Base-by-base conservation (phyloP, 2,113 vertebrate genomes). In the Engraulis encrasicolus region DNA sequence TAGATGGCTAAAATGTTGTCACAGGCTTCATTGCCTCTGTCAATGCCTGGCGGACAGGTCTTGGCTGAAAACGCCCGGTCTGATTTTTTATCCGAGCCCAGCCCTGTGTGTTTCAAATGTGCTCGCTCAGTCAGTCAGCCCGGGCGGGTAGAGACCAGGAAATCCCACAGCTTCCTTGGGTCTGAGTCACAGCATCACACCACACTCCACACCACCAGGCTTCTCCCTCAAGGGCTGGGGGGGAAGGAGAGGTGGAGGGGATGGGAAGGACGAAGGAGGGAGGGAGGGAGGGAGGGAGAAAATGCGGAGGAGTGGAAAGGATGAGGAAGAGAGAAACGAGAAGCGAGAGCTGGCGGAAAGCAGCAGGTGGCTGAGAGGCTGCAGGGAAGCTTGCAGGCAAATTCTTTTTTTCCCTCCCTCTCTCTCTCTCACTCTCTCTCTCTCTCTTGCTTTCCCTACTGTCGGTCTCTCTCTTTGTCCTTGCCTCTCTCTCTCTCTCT, bases 181-280 rank as follows among this genome's bases (percentile, higher is more conserved):
- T 85, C 87, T 95, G 91, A 95, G 86, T 95, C 93, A 93, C 81
- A 34, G 18, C 34, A 14, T 58, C 37, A 49, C 84, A 90, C 58
- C 6, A 66, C 71, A 40, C 78, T n/a, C n/a, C n/a, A n/a, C 71
- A 84, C 81, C n/a, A 78, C 50, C 79, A 88, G 79, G 81, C 85
- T 80, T 83, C 85, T 84, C 86, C 85, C 84, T 27, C 40, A 45
- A 83, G 80, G 58, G 80, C 78, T 48, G 19, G 80, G 78, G 80
- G 78, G 80, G 74, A 83, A 36, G 19, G 66, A 50, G 54, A 78
- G 50, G 11, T 81, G 19, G 50, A 50, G 61, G 18, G 80, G 74
- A 83, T 23, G 19, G 66, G 45, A 49, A 78, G 50, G 11, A 82
- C 15, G 50, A 50, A 48, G 18, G 52, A 66, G 50, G 71, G 17